Evolutionary conservation across 2,888 invertebrate genomes (phyloP).

Genomic region (Drosophila eohydei): DNA sequence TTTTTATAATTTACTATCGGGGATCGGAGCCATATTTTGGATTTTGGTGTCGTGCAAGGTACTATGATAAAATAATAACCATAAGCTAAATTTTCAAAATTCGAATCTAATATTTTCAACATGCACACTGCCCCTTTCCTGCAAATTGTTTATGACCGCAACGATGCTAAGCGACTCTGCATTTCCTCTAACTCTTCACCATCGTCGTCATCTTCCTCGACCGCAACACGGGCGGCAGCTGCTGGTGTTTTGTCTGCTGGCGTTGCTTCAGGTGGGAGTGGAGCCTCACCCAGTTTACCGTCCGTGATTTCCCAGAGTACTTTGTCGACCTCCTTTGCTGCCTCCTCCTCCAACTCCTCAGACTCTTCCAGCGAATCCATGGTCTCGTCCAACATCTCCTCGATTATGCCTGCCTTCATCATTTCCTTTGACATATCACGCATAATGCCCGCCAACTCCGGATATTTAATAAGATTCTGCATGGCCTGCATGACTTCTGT

Average conservation of each 20-base stretch:
- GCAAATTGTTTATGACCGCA: constrained; percentile 89
- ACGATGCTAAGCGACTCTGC: constrained; percentile 94
- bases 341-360: constrained; percentile 98
- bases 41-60: constrained; percentile 28
- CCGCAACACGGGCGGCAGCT: constrained; percentile 84
- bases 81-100: constrained; percentile 40
- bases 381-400: constrained; percentile 99
- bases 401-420: constrained; percentile 99
- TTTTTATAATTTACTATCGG: constrained; percentile 35
- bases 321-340: constrained; percentile 96
- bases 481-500: constrained; percentile 99
- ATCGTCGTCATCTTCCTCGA: constrained; percentile 86
- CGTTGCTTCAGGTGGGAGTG: constrained; percentile 90
- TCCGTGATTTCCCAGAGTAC: constrained; percentile 96
- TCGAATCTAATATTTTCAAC: constrained; percentile 30
- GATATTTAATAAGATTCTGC: constrained; percentile 95
- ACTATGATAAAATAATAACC: constrained; percentile 34
- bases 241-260: constrained; percentile 86
- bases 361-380: constrained; percentile 96
- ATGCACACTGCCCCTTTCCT: constrained; percentile 1
- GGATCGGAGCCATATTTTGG: constrained; percentile 15
- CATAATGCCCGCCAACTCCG: constrained; percentile 98
- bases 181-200: constrained; percentile 95
- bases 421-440: constrained; percentile 99
- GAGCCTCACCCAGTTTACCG: constrained; percentile 96